Evolutionary conservation across 2,888 invertebrate species (phyloP).

Genomic region (Dicyrtoma fusca): DNA sequence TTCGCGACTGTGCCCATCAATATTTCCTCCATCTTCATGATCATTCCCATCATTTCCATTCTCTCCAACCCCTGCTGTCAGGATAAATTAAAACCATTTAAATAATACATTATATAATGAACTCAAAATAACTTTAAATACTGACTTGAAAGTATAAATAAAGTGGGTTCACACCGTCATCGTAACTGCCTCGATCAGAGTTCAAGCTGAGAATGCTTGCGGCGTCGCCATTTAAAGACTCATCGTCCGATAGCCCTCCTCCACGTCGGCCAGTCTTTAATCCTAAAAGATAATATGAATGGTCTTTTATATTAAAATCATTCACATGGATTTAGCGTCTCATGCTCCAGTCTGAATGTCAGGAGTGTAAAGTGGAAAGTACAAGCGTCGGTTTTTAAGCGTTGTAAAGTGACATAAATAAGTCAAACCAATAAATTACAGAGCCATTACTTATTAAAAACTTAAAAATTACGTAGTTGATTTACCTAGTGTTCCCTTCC

Average conservation of each 20-base stretch:
- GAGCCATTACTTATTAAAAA: too few relatives aligned
- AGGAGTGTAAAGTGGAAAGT: too few relatives aligned
- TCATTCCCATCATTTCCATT: constrained; percentile 52
- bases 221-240: constrained; percentile 53
- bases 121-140: background rate
- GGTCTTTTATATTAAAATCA: background rate
- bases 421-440: too few relatives aligned
- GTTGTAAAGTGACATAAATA: too few relatives aligned
- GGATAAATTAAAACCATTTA: constrained; percentile 1
- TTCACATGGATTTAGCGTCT: background rate
- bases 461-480: too few relatives aligned
- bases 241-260: constrained; percentile 51
- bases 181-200: constrained; percentile 54
- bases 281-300: too few relatives aligned
- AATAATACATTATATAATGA: constrained; percentile 2
- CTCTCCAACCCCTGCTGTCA: constrained; percentile 37
- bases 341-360: too few relatives aligned
- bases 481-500: constrained; percentile 24
- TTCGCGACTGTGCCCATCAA: constrained; percentile 60
- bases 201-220: constrained; percentile 52
- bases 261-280: constrained; percentile 35
- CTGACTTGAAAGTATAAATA: constrained; percentile 2
- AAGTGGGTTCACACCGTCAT: constrained; percentile 45
- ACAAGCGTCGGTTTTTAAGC: too few relatives aligned
- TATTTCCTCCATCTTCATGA: constrained; percentile 45